phyloP scores from a whole-genome alignment of 2,113 vertebrate species.

The Miniopterus natalensis region DNA sequence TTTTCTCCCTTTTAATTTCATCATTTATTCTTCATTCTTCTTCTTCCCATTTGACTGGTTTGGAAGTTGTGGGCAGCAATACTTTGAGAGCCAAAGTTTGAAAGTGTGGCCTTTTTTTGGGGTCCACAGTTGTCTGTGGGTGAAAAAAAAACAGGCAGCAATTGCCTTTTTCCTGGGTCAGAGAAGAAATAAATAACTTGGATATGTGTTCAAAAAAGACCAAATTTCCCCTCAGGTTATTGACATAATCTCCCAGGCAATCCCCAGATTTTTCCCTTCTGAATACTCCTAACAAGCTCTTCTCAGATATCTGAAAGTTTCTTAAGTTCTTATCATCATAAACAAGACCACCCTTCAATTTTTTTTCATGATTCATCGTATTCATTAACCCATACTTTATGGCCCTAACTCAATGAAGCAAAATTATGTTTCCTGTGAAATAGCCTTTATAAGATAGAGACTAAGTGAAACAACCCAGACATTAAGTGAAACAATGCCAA shows the following conservation, averaged over 20 bases:
- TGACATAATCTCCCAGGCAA: constrained; percentile 76
- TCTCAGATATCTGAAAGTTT: constrained; percentile 21
- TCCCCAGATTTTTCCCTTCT: constrained; percentile 63
- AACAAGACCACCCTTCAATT: background rate
- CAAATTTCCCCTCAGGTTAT: constrained; percentile 81
- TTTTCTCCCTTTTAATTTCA: constrained; percentile 84
- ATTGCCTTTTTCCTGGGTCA: constrained; percentile 86
- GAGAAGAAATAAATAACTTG: constrained; percentile 85
- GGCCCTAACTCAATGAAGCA: background rate
- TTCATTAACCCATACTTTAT: constrained; percentile 2
- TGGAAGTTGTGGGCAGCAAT: constrained; percentile 86
- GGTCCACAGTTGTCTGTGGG: constrained; percentile 86
- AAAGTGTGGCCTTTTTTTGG: constrained; percentile 85
- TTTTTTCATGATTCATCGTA: constrained; percentile 14
- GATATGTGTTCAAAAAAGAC: constrained; percentile 83
- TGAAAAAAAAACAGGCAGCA: constrained; percentile 86
- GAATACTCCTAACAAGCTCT: constrained; percentile 44
- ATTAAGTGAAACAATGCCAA: background rate
- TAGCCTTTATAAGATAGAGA: background rate
- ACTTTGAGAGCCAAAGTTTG: constrained; percentile 86
- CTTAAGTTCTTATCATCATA: background rate
- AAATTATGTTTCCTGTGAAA: constrained; percentile 11
- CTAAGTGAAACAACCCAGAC: background rate
- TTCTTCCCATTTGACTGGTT: constrained; percentile 85
- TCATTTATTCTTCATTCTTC: constrained; percentile 86